phyloP scores from a whole-genome alignment of 2,113 vertebrate species.

The Henicopernis longicauda region DNA sequence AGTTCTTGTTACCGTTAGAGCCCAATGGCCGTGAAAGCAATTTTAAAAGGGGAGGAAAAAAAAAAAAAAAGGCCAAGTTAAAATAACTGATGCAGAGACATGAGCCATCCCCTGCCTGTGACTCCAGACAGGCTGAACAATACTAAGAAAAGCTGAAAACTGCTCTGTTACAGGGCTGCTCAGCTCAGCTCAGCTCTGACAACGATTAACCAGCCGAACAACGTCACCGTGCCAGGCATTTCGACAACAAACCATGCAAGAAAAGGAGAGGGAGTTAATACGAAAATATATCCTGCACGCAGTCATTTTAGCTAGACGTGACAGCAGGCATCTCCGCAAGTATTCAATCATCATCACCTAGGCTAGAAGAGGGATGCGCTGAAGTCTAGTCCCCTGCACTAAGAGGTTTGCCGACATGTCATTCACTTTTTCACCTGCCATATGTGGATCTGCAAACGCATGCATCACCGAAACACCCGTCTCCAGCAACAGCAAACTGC shows the following conservation, averaged over 20 bases:
- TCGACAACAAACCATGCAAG: neutral
- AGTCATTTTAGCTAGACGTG: neutral
- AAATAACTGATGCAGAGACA: neutral
- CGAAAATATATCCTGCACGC: neutral
- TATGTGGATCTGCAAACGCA: neutral
- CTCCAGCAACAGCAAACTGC: neutral
- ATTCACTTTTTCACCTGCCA: neutral
- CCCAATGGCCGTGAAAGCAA: neutral
- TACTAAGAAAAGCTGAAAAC: neutral
- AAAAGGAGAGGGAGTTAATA: neutral
- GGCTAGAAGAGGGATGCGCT: neutral
- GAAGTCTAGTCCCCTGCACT: accelerated
- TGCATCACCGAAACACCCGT: accelerated
- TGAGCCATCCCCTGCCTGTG: neutral
- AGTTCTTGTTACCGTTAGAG: accelerated
- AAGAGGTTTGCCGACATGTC: accelerated
- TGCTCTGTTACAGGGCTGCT: neutral
- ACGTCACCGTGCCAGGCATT: accelerated
- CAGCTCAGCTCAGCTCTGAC: neutral
- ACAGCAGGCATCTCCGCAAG: neutral
- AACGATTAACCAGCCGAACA: neutral
- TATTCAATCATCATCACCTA: accelerated
- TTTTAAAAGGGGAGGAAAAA: neutral
- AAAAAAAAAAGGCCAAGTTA: neutral
- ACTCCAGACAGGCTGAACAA: neutral